Conservation (phyloP, 2,888 invertebrate genomes). For the Brachyopa scutellaris region DNA sequence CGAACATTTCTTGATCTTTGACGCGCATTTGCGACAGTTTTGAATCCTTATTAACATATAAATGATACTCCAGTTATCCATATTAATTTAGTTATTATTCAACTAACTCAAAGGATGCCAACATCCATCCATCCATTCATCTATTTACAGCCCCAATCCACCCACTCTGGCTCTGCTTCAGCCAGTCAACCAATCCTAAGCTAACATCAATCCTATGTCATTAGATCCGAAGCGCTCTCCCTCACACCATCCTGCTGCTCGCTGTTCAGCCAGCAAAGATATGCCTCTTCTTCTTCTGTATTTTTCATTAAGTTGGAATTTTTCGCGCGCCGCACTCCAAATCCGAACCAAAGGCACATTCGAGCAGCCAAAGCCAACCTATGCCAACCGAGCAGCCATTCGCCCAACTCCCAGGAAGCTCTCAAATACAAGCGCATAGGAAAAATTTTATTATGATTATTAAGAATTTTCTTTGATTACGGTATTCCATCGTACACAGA, state of each 20-base stretch:
- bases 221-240: constrained; percentile 60
- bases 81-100: constrained; percentile 74
- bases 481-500: constrained; percentile 65
- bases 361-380: constrained; percentile 25
- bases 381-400: constrained; percentile 20
- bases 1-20: constrained; percentile 68
- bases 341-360: constrained; percentile 40
- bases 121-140: constrained; percentile 55
- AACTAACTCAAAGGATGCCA: constrained; percentile 65
- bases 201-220: constrained; percentile 69
- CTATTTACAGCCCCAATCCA: constrained; percentile 25
- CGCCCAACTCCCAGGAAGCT: constrained; percentile 57
- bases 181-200: constrained; percentile 59
- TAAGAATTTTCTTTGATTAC: constrained; percentile 72
- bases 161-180: constrained; percentile 21
- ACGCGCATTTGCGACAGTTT: constrained; percentile 69
- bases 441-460: constrained; percentile 71
- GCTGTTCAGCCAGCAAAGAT: constrained; percentile 13
- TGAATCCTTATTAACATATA: constrained; percentile 74
- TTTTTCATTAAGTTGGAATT: constrained; percentile 70
- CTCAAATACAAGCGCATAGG: constrained; percentile 65
- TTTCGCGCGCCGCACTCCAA: constrained; percentile 57
- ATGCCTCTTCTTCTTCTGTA: constrained; percentile 51
- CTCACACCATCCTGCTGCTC: constrained; percentile 6
- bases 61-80: constrained; percentile 75